These are phyloP conservation scores for Riptortus pedestris DNA, from an alignment of 1,140 invertebrate genomes.

Conservation along the genomic window DNA sequence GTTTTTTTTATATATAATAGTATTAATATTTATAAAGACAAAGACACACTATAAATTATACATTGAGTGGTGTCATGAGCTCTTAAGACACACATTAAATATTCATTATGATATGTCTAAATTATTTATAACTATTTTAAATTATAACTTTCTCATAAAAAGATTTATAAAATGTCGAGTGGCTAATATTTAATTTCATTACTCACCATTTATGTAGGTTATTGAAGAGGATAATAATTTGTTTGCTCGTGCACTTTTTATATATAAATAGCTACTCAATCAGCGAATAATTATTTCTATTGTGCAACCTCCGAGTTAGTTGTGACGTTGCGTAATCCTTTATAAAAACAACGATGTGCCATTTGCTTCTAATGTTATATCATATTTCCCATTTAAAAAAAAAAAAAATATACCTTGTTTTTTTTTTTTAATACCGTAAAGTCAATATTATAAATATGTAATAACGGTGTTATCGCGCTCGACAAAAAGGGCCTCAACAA, in stretches of 20 bases:
- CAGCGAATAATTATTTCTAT: conserved; percentile 17
- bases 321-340: neutral
- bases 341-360: conserved; percentile 6
- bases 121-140: neutral
- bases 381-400: neutral
- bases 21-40: too few species aligned
- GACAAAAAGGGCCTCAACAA: neutral
- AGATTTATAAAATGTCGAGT: neutral
- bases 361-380: neutral
- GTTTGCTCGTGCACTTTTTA: conserved; percentile 10
- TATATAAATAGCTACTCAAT: conserved; percentile 3
- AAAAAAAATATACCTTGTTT: neutral
- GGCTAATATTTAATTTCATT: neutral
- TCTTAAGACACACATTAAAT: neutral
- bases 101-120: neutral
- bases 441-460: neutral
- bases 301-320: neutral
- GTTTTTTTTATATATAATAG: too few species aligned
- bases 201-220: neutral
- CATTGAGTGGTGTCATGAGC: neutral
- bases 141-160: neutral
- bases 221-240: neutral
- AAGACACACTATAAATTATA: neutral
- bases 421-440: neutral
- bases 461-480: neutral